Conservation (phyloP, 1,140 invertebrate species). For the Drosophila repleta region DNA sequence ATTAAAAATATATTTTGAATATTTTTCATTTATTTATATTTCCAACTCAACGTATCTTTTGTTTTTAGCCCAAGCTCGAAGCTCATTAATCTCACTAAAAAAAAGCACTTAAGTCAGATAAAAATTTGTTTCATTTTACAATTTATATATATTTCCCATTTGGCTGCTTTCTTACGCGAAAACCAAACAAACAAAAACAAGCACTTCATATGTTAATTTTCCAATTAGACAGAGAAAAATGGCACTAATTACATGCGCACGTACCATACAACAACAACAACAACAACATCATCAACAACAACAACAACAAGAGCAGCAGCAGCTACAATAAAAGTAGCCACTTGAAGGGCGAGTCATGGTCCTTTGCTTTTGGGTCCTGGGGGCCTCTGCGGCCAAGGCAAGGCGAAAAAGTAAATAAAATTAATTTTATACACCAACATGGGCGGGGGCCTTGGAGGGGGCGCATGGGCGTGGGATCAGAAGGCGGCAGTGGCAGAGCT, state of each 20-base stretch:
- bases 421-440: constrained; percentile 70
- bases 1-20: too few relatives aligned
- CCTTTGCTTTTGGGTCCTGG: constrained; percentile 17
- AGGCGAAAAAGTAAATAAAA: constrained; percentile 67
- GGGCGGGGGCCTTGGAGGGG: background rate
- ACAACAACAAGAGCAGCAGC: constrained; percentile 23
- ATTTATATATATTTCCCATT: constrained; percentile 23
- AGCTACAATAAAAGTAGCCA: constrained; percentile 64
- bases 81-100: background rate
- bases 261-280: constrained; percentile 49
- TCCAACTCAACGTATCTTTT: background rate
- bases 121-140: constrained; percentile 42
- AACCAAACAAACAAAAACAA: constrained; percentile 53
- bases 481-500: constrained; percentile 8
- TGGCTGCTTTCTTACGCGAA: constrained; percentile 23
- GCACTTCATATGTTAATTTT: constrained; percentile 82
- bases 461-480: constrained; percentile 48
- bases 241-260: constrained; percentile 77
- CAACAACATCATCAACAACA: constrained; percentile 18
- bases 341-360: constrained; percentile 62
- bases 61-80: background rate
- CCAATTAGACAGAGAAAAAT: constrained; percentile 77
- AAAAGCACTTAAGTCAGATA: constrained; percentile 39
- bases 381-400: constrained; percentile 15
- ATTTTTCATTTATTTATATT: too few relatives aligned